Base-by-base conservation (phyloP, 2,113 vertebrate species). In the Pygoscelis adeliae region DNA sequence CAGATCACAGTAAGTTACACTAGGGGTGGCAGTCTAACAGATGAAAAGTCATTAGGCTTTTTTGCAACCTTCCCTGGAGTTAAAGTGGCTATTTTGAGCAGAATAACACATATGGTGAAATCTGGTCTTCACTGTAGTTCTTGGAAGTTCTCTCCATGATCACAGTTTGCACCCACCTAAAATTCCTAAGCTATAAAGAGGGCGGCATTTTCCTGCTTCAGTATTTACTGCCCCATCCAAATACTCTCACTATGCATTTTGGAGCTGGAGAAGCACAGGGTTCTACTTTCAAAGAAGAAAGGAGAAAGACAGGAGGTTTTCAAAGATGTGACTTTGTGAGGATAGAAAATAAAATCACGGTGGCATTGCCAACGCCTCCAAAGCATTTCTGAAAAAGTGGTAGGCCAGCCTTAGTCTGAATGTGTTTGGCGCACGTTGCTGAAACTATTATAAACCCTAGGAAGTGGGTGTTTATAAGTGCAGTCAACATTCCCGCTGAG, bases 381-480 rank as follows among this genome's bases (percentile, higher is more conserved):
- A 76, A 70, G 63, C 16, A 36, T 78, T 95, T 95, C 78, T 85
- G 59, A 49, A 62, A 52, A 78, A 70, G 29, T 83, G 62, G 26
- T 89, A 58, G 61, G 83, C 61, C 65, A 67, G 63, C n/a, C 49
- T 76, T 65, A 87, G 85, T 29, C 88, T 87, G 58, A 87, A 67
- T 34, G 70, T 38, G 20, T 77, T 85, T 77, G 89, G 58, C 5
- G 55, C 58, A 23, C 52, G 38, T 87, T 90, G 73, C 89, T 96
- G 81, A 87, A 97, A 66, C 84, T 96, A 94, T 96, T 97, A 92
- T 94, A 95, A 97, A 96, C 79, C 87, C 71, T 86, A 95, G 96
- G 96, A 97, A 96, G 91, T 97, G 95, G 94, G 94, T 97, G 93
- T 97, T 97, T 96, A 91, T 94, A 96, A 95, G 72, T 93, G 89